These are phyloP conservation scores for Tenualosa thibaudeaui DNA, from an alignment of 2,797 vertebrate species.

Conservation along the genomic window DNA sequence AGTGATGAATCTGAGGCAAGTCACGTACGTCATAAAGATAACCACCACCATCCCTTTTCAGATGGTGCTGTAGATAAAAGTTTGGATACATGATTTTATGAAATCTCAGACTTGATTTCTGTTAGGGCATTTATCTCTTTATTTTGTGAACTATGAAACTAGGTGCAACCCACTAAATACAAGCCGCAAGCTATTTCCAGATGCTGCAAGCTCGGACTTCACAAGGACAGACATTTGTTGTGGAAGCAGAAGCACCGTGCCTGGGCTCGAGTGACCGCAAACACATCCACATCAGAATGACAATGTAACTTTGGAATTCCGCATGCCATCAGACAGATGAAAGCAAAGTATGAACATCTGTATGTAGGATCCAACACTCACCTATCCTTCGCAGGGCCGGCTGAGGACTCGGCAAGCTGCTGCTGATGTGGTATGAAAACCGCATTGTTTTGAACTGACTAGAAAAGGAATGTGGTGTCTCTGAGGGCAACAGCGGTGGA, in stretches of 20 bases:
- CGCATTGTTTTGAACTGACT: conserved; percentile 73
- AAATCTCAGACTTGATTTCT: background rate
- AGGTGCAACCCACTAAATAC: background rate
- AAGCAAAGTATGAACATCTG: conserved; percentile 11
- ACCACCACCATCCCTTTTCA: background rate
- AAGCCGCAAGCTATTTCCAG: background rate
- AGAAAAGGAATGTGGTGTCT: conserved; percentile 64
- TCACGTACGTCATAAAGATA: background rate
- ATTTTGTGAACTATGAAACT: background rate
- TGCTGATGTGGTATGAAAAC: conserved; percentile 75
- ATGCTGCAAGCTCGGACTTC: conserved; percentile 14
- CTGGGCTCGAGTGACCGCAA: conserved; percentile 7
- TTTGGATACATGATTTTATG: background rate
- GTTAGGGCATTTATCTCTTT: background rate
- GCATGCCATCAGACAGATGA: background rate
- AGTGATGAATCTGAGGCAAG: background rate
- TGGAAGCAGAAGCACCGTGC: background rate
- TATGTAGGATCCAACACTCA: conserved; percentile 49
- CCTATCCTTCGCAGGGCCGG: conserved; percentile 63
- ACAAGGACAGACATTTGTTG: conserved; percentile 21
- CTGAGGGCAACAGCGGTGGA: conserved; percentile 44
- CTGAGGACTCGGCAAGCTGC: conserved; percentile 55
- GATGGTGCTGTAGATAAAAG: background rate
- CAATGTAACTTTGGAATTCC: conserved; percentile 3
- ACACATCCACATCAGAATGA: background rate